Evolutionary conservation across 23 tunicate species (phyloP).

Genomic region (Ascidia mentula): DNA sequence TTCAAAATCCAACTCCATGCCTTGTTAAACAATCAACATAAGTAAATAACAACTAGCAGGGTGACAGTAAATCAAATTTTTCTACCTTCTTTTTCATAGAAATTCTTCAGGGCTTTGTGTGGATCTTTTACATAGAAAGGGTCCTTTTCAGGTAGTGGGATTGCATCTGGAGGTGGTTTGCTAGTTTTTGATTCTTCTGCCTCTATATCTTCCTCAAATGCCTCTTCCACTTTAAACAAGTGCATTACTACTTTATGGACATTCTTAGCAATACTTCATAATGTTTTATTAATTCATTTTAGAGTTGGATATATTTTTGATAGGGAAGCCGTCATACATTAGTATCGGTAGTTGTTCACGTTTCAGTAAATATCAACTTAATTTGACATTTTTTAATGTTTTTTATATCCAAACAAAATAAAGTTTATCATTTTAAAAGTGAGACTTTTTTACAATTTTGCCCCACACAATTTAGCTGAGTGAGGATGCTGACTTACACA

Average conservation of each 20-base stretch:
- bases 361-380: too few relatives aligned
- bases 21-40: slow-evolving; percentile 16
- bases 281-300: too few relatives aligned
- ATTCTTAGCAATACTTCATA: too few relatives aligned
- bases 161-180: slow-evolving; percentile 20
- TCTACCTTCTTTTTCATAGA: slow-evolving; percentile 81
- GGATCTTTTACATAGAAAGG: slow-evolving; percentile 95
- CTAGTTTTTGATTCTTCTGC: slow-evolving; percentile 36
- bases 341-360: too few relatives aligned
- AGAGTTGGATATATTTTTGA: too few relatives aligned
- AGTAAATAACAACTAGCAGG: not conserved
- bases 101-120: slow-evolving; percentile 80
- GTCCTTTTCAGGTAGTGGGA: slow-evolving; percentile 33
- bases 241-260: too few relatives aligned
- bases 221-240: slow-evolving; percentile 90
- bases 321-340: too few relatives aligned
- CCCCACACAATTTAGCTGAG: too few relatives aligned
- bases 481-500: slow-evolving; percentile 67
- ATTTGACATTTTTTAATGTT: too few relatives aligned
- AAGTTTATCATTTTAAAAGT: too few relatives aligned
- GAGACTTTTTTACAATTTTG: too few relatives aligned
- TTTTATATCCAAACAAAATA: too few relatives aligned
- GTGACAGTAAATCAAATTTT: not conserved
- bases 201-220: slow-evolving; percentile 69
- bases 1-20: slow-evolving; percentile 78